phyloP scores from a whole-genome alignment of 2,888 invertebrate species.

The Drosophila stalkeri region DNA sequence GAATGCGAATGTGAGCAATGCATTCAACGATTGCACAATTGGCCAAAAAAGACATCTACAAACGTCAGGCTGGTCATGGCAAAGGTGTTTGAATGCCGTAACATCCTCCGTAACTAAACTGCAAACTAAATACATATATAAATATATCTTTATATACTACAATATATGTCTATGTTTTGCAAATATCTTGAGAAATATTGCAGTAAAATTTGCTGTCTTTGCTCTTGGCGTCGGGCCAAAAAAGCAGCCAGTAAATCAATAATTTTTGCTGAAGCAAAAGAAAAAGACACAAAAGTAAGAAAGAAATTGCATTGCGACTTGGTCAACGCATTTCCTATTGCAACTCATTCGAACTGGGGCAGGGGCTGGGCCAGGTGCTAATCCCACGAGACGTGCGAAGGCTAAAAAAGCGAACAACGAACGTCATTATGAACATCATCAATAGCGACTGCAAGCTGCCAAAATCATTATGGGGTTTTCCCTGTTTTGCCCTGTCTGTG shows the following conservation, averaged over 20 bases:
- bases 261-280: constrained; percentile 51
- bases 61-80: constrained; percentile 7
- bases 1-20: constrained; percentile 29
- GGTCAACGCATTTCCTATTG: constrained; percentile 42
- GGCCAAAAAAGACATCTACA: constrained; percentile 28
- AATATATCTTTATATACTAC: background rate
- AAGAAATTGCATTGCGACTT: constrained; percentile 38
- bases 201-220: constrained; percentile 43
- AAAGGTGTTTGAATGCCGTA: constrained; percentile 31
- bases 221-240: constrained; percentile 70
- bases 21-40: constrained; percentile 69
- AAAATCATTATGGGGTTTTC: constrained; percentile 65
- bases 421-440: constrained; percentile 36
- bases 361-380: constrained; percentile 8
- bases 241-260: constrained; percentile 69
- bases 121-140: background rate
- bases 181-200: constrained; percentile 60
- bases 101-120: constrained; percentile 14
- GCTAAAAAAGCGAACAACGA: constrained; percentile 17
- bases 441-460: constrained; percentile 18
- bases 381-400: constrained; percentile 3
- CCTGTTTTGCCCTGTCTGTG: constrained; percentile 76
- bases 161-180: constrained; percentile 9
- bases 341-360: background rate
- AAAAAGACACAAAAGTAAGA: constrained; percentile 21